These are phyloP conservation scores for Periphyllus acericola DNA, from an alignment of 2,888 invertebrate genomes.

Conservation along the genomic window DNA sequence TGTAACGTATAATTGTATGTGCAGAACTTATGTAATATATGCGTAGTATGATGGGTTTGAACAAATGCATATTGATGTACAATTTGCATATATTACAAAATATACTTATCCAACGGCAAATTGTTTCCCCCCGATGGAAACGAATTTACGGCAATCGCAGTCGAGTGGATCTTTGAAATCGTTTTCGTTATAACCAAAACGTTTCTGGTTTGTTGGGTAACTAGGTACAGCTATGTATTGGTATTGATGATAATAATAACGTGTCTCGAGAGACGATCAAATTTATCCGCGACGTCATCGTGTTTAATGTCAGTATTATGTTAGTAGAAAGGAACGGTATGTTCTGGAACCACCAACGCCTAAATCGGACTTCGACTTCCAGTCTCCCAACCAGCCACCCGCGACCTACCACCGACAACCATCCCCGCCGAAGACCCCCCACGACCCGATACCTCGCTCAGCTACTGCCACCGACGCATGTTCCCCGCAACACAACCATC, in stretches of 20 bases:
- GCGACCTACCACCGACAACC: too few relatives aligned
- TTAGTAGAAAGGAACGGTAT: too few relatives aligned
- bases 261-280: not conserved
- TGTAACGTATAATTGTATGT: not conserved
- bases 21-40: not conserved
- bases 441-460: too few relatives aligned
- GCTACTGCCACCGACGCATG: too few relatives aligned
- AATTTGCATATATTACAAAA: conserved; percentile 28
- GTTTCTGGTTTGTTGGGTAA: not conserved
- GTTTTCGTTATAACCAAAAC: conserved; percentile 6
- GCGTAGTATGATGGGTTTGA: not conserved
- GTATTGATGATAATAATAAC: too few relatives aligned
- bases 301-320: not conserved
- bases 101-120: not conserved
- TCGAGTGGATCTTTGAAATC: not conserved
- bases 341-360: too few relatives aligned
- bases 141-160: not conserved
- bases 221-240: not conserved
- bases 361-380: too few relatives aligned
- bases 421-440: too few relatives aligned
- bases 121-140: not conserved
- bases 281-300: not conserved
- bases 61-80: conserved; percentile 12
- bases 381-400: too few relatives aligned
- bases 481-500: too few relatives aligned